These are phyloP conservation scores for Amphilophus citrinellus DNA, from an alignment of 2,113 vertebrate species.

Conservation along the genomic window DNA sequence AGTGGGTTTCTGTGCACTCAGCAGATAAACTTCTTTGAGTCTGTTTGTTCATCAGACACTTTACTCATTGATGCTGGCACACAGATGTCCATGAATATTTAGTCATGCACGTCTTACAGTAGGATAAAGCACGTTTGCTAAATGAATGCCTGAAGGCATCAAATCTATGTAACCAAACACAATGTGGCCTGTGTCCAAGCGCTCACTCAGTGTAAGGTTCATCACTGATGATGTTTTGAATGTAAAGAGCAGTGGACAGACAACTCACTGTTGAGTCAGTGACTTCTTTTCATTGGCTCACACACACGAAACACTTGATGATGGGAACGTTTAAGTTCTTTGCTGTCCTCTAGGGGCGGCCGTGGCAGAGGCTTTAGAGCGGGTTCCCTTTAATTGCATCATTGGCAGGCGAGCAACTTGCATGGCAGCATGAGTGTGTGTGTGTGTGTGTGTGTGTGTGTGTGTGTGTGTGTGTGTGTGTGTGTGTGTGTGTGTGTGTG, in stretches of 20 bases:
- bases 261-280: conserved; percentile 15
- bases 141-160: conserved; percentile 54
- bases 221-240: conserved; percentile 27
- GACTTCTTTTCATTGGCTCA: conserved; percentile 20
- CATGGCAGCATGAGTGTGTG: neutral
- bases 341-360: neutral
- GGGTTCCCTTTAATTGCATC: conserved; percentile 3
- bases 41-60: conserved; percentile 73
- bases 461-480: neutral
- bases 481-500: neutral
- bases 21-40: conserved; percentile 70
- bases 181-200: conserved; percentile 44
- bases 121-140: conserved; percentile 53
- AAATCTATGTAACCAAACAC: conserved; percentile 41
- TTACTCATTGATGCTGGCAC: conserved; percentile 56
- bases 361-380: neutral
- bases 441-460: neutral
- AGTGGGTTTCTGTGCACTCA: conserved; percentile 65
- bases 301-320: conserved; percentile 1
- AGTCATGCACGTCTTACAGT: conserved; percentile 16
- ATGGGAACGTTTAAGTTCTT: neutral
- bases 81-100: conserved; percentile 64
- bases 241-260: conserved; percentile 9
- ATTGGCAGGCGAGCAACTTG: neutral
- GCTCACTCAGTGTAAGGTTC: conserved; percentile 23